Conservation (phyloP, 2,888 invertebrate genomes). For the Pandemis cinnamomeana region DNA sequence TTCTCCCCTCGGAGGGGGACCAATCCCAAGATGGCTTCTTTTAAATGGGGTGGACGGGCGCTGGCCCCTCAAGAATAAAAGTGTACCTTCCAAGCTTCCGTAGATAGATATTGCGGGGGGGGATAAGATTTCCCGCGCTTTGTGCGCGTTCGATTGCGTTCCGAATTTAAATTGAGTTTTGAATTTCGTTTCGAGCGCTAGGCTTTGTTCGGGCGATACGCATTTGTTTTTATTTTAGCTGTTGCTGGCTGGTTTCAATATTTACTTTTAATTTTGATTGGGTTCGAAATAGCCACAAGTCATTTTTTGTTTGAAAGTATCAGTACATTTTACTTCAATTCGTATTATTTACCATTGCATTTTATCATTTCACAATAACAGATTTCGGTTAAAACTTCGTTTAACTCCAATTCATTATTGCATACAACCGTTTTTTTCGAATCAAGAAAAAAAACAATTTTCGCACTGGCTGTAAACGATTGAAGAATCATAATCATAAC, state of each 20-base stretch:
- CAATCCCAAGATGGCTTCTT: constrained; percentile 84
- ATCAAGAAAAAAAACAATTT: neutral
- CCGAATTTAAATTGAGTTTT: constrained; percentile 72
- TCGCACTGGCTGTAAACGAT: too few relatives aligned
- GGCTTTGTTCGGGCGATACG: constrained; percentile 43
- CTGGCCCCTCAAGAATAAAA: constrained; percentile 82
- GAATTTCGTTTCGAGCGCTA: constrained; percentile 50
- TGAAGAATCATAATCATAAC: neutral
- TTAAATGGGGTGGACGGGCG: constrained; percentile 82
- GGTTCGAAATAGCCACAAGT: neutral
- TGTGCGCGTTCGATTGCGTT: constrained; percentile 72
- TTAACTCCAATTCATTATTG: too few relatives aligned
- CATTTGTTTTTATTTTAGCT: constrained; percentile 50
- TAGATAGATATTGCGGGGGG: constrained; percentile 73
- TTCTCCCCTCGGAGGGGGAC: constrained; percentile 53
- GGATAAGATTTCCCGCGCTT: constrained; percentile 62
- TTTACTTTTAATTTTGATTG: constrained; percentile 6
- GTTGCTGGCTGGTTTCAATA: constrained; percentile 27
- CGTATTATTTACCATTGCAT: neutral
- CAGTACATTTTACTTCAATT: neutral
- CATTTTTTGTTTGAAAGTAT: neutral
- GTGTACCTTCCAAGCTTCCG: constrained; percentile 79
- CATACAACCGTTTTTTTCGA: too few relatives aligned
- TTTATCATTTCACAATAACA: too few relatives aligned
- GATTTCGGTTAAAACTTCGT: too few relatives aligned